Percentiles rank a stretch among this genome's conserved stretches.
These are phyloP conservation scores for Aporophyla lueneburgensis DNA, from an alignment of 2,888 invertebrate species.

Conservation along the genomic window DNA sequence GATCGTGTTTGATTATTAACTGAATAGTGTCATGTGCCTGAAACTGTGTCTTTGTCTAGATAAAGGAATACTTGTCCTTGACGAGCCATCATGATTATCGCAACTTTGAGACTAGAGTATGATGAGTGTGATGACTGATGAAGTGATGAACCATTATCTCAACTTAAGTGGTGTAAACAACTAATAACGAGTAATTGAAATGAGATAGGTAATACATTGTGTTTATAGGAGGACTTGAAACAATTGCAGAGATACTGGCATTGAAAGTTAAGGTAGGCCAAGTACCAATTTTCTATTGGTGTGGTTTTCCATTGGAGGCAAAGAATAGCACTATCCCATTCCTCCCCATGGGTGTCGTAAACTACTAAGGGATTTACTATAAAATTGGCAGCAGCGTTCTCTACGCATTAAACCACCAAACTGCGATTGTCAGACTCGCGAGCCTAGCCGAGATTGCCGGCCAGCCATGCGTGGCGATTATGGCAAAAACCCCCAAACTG, in stretches of 20 bases:
- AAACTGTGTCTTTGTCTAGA: background rate
- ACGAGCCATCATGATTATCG: background rate
- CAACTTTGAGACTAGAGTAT: background rate
- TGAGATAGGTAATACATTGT: constrained; percentile 7
- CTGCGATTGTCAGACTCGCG: too few relatives aligned
- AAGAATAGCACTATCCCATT: too few relatives aligned
- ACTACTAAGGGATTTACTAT: too few relatives aligned
- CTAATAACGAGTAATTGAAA: constrained; percentile 17
- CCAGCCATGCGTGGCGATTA: too few relatives aligned
- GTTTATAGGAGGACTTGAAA: background rate
- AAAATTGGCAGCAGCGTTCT: too few relatives aligned
- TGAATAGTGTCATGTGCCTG: background rate
- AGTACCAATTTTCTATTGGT: background rate
- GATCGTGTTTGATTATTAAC: background rate
- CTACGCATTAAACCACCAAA: too few relatives aligned
- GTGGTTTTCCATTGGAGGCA: too few relatives aligned
- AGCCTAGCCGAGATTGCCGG: too few relatives aligned
- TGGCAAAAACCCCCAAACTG: too few relatives aligned
- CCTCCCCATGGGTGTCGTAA: too few relatives aligned
- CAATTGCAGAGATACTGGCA: background rate
- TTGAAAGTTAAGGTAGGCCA: background rate
- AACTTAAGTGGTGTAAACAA: constrained; percentile 9
- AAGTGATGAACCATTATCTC: constrained; percentile 5
- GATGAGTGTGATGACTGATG: too few relatives aligned
- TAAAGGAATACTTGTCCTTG: background rate